Evolutionary conservation across 2,888 invertebrate species (phyloP), one percentile per base, ranked within the genome.

Genomic region (Galerucella pusilla): DNA sequence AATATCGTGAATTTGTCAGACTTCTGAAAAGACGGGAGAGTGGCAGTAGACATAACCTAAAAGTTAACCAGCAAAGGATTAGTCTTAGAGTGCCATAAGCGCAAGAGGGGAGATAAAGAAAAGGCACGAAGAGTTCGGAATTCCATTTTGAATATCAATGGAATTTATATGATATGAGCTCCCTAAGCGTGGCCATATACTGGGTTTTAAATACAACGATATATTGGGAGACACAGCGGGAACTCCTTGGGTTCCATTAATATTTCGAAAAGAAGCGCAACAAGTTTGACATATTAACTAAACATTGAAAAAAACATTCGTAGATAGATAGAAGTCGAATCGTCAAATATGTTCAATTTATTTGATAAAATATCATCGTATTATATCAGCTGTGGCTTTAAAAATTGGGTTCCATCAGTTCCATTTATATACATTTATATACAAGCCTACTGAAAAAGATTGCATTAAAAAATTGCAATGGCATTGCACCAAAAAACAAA

Each of bases 91-190:
- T 16, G 63, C 49, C 57, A 46, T 71, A 57, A 20, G 16, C 54
- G 54, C 25, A 42, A 11, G 63, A 46, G 35, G 65, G 60, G 49
- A 45, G 35, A 60, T 42, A 67, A 28, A 46, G 45, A 60, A 35
- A 45, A 49, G 28, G 61, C 45, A 63, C 70, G 70, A 70, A 61
- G 63, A 35, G 64, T 64, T 70, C 54, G 70, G 54, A 70, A 70
- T 70, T 70, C 70, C 70, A 70, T 70, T 70, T 64, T 64, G 63
- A 70, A 70, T 70, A 70, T 70, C 70, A 70, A 70, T 70, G 70
- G 70, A 70, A 70, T 70, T 70, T 70, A 70, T 70, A 64, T 63
- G 63, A 70, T 70, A 70, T 70, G 52, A 54, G 35, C 70, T 70
- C 64, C 70, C 70, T 70, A 70, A 64, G 52, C 63, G 63, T 70